Conservation (phyloP, 2,888 invertebrate species). For the Sinodicranocentrus sp. region DNA sequence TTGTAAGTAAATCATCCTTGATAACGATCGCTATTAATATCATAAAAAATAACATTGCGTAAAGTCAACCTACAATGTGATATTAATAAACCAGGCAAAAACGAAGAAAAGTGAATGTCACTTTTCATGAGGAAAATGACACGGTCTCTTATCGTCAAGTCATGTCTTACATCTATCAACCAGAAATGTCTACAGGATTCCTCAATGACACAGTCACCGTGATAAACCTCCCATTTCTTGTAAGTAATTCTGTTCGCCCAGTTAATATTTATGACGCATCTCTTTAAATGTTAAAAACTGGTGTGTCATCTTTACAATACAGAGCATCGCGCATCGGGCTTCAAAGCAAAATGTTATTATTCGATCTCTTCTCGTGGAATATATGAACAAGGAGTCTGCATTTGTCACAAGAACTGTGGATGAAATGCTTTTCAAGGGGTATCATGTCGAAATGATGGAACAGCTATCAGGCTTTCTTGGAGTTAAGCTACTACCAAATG, state of each 20-base stretch:
- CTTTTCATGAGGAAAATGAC: slow-evolving; percentile 66
- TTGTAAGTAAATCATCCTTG: slow-evolving; percentile 63
- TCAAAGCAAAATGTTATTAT: neutral
- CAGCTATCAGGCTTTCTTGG: slow-evolving; percentile 61
- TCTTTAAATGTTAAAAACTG: neutral
- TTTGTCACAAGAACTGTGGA: slow-evolving; percentile 84
- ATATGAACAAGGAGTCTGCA: slow-evolving; percentile 48
- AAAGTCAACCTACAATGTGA: too few relatives aligned
- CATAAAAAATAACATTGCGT: too few relatives aligned
- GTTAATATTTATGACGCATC: too few relatives aligned
- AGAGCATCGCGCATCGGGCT: slow-evolving; percentile 57
- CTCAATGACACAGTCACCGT: slow-evolving; percentile 67
- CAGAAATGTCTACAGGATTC: slow-evolving; percentile 69
- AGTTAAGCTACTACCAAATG: slow-evolving; percentile 67
- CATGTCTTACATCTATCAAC: slow-evolving; percentile 69
- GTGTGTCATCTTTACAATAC: neutral
- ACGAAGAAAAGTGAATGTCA: slow-evolving; percentile 69
- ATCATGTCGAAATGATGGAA: slow-evolving; percentile 66
- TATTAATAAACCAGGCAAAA: too few relatives aligned
- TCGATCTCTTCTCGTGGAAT: slow-evolving; percentile 48
- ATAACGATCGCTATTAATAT: too few relatives aligned
- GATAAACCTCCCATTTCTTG: slow-evolving; percentile 73
- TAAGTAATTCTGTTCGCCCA: too few relatives aligned
- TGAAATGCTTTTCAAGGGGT: slow-evolving; percentile 87
- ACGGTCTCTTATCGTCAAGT: slow-evolving; percentile 71